Percentiles rank a stretch among this genome's conserved stretches.
phyloP scores from a whole-genome alignment of 2,888 invertebrate species.

The Esperia sulphurella region DNA sequence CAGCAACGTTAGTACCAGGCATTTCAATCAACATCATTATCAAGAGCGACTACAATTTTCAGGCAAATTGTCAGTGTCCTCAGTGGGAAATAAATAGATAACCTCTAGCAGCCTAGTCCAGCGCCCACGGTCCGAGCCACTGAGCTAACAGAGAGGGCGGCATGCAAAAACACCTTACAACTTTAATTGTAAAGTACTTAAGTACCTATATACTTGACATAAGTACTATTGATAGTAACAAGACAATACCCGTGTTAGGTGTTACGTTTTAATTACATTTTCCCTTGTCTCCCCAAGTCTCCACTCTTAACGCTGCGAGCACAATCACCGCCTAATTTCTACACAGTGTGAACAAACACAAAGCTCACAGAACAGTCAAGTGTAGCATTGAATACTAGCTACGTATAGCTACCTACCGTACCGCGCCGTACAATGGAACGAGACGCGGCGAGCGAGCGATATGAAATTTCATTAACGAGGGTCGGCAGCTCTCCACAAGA shows the following conservation, averaged over 20 bases:
- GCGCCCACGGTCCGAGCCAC: no score
- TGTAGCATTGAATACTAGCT: slow-evolving; percentile 45
- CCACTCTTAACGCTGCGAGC: not conserved
- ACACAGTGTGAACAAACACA: slow-evolving; percentile 27
- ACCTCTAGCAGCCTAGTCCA: no score
- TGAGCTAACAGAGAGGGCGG: no score
- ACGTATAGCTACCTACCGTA: slow-evolving; percentile 26
- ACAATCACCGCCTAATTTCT: slow-evolving; percentile 26
- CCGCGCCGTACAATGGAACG: slow-evolving; percentile 43
- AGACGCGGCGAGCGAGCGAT: slow-evolving; percentile 49
- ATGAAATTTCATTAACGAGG: slow-evolving; percentile 78
- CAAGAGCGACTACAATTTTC: no score
- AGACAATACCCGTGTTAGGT: not conserved
- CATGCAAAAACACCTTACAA: no score
- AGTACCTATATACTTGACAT: no score
- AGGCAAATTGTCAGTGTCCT: no score
- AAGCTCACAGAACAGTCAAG: slow-evolving; percentile 43
- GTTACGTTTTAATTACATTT: not conserved
- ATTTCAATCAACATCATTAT: no score
- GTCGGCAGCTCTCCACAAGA: slow-evolving; percentile 64
- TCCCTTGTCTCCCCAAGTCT: not conserved
- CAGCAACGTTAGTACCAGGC: no score
- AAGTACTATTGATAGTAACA: no score
- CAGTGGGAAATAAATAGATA: no score
- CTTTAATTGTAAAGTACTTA: no score